Evolutionary conservation across 2,113 vertebrate genomes (phyloP), one percentile per base, ranked within the genome.

Genomic region (Chrysemys picta): DNA sequence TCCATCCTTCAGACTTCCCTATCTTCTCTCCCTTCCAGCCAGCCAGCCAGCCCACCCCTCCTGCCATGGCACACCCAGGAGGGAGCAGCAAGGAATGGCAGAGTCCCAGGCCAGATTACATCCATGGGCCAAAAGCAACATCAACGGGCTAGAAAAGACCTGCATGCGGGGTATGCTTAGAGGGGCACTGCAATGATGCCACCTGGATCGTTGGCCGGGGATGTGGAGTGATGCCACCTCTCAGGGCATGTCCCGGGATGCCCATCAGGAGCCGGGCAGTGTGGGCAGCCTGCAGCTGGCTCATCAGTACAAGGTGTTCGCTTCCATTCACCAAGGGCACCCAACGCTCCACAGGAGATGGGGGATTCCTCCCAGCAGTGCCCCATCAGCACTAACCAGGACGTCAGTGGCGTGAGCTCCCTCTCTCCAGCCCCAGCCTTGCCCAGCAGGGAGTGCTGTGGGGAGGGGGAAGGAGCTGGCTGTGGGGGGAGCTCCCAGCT

Each of bases 251-350:
- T 82, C 95, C 45, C 2, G 85, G 95, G 93, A 95, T 5, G 79
- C 89, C 93, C 96, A 93, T 96, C 92, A 96, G 95, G 95, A 95
- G 69, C 89, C 69, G 85, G 94, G 92, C 95, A 94, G 93, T 24
- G 25, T 35, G 62, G 90, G 94, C 83, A 52, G 92, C 86, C 88
- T 31, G 56, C n/a, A 13, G 69, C 22, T 42, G 72, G 72, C 72
- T 75, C 72, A 42, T 24, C 72, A 5, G 10, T 75, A 42, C 38
- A 12, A 42, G 38, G n/a, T 1, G 3, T n/a, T 42, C 2, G 3
- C 19, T 75, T 10, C 38, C 69, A 75, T 10, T n/a, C 62, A 65
- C 62, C 62, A 69, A 35, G 35, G 31, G 6, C 62, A 69, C 69
- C 21, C 19, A 4, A 3, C 1, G 4, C n/a, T 22, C 38, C 12